Base-by-base conservation (phyloP, 2,113 vertebrate species). In the Paraplagusia blochii region DNA sequence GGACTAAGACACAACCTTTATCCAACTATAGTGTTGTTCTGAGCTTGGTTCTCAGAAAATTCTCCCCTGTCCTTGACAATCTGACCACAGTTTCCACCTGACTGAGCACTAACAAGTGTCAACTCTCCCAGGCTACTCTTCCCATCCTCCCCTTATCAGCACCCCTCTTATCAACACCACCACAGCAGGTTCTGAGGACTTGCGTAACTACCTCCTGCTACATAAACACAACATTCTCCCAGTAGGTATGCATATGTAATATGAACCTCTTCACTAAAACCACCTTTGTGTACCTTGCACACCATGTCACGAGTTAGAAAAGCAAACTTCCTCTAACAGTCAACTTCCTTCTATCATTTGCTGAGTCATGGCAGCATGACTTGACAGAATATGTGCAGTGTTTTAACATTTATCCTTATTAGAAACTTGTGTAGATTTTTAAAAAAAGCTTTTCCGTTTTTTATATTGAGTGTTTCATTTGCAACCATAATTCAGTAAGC, bases 131-230 rank as follows among this genome's bases (percentile, higher is more conserved):
- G 78, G 71, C 68, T 56, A 58, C 53, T 39, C 64, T 70, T 62
- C 53, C 62, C 52, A 44, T 50, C 57, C 52, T 15, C 22, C 47
- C 13, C 19, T 1, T 8, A 51, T 50, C 7, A 38, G 43, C 52
- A 4, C 22, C 22, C 22, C 22, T 29, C 22, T 29, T 29, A 29
- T 53, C 10, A 22, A 67, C 62, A 51, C 67, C 67, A 17, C 72
- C 53, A 62, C 53, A 62, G 68, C 76, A 66, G 22, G 81, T 76
- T 61, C 68, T 68, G 74, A 33, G 12, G 8, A 12, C 61, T 88
- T 90, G 73, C 71, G 42, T 84, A 87, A 90, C 71, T 54, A 76
- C 3, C 77, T 80, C 80, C 63, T 63, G 58, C 74, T 80, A 79
- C 78, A 66, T 74, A 68, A 82, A 88, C 75, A 74, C 63, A 49